Conservation (phyloP, 2,113 vertebrate species). For the Myocastor coypus region DNA sequence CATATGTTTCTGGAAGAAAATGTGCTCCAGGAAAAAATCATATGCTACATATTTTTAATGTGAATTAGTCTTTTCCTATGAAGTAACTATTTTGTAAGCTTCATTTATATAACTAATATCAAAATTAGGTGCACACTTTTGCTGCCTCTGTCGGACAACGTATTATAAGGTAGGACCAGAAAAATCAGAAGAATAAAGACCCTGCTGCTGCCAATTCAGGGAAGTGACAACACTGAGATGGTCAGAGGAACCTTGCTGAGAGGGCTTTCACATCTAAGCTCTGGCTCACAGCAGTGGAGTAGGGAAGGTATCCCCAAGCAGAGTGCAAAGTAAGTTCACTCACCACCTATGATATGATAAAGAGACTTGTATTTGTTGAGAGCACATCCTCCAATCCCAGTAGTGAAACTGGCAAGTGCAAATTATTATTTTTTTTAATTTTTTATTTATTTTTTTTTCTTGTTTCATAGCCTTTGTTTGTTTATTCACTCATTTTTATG, state of each 20-base stretch:
- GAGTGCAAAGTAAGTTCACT: not conserved
- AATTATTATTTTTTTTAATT: too few relatives aligned
- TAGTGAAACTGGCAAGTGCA: not conserved
- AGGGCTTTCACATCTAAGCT: not conserved
- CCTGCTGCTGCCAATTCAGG: not conserved
- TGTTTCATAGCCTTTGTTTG: too few relatives aligned
- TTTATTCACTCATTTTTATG: too few relatives aligned
- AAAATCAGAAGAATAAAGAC: not conserved
- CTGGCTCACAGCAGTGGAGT: not conserved
- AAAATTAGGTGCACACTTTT: slow-evolving; percentile 31
- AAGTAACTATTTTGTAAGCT: slow-evolving; percentile 5
- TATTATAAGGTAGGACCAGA: not conserved
- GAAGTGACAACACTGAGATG: not conserved
- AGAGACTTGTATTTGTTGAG: not conserved
- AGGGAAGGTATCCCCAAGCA: not conserved
- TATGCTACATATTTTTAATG: not conserved
- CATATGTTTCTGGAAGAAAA: not conserved
- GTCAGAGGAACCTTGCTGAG: not conserved
- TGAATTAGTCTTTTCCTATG: not conserved
- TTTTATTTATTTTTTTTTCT: too few relatives aligned
- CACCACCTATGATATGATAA: not conserved
- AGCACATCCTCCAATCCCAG: not conserved
- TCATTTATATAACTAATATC: not conserved
- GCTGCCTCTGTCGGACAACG: not conserved
- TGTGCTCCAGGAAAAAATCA: slow-evolving; percentile 18